phyloP scores from a whole-genome alignment of 1,140 invertebrate genomes.

The Calliopsis andreniformis region DNA sequence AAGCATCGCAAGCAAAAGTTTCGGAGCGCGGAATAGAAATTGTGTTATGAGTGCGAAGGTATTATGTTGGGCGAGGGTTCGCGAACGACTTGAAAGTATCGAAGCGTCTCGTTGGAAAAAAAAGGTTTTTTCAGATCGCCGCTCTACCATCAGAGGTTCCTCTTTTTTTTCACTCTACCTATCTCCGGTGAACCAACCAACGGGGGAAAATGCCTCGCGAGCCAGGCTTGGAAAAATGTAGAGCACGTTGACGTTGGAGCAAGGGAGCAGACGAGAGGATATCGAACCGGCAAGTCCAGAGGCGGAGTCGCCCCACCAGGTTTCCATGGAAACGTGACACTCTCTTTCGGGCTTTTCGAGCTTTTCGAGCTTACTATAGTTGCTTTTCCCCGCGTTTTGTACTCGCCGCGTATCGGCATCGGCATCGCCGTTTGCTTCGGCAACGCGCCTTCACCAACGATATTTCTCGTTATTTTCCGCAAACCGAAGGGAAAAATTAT shows the following conservation, averaged over 20 bases:
- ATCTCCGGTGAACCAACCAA: conserved; percentile 13
- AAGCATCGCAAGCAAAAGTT: conserved; percentile 1
- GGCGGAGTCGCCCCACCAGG: conserved; percentile 76
- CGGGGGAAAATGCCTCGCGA: conserved; percentile 42
- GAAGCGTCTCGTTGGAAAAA: conserved; percentile 46
- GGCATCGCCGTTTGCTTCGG: conserved; percentile 19
- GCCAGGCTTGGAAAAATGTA: conserved; percentile 71
- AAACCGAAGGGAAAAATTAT: conserved; percentile 47
- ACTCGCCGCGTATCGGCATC: background rate
- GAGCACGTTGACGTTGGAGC: conserved; percentile 70
- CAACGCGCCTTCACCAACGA: conserved; percentile 24
- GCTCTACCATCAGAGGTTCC: conserved; percentile 32
- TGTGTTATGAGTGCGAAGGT: conserved; percentile 35
- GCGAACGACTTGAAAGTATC: conserved; percentile 41
- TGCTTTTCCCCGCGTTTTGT: conserved; percentile 23
- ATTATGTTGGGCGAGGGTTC: background rate
- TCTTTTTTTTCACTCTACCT: background rate
- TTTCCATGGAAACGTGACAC: conserved; percentile 80
- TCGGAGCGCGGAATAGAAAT: conserved; percentile 11
- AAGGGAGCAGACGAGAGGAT: conserved; percentile 71
- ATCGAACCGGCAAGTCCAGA: conserved; percentile 77
- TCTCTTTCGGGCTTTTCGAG: conserved; percentile 76
- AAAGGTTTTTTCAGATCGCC: conserved; percentile 42
- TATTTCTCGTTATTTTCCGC: conserved; percentile 43
- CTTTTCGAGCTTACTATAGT: conserved; percentile 69